These are phyloP conservation scores for Melanotaenia parkinsoni DNA, from an alignment of 2,797 vertebrate species.

Conservation along the genomic window DNA sequence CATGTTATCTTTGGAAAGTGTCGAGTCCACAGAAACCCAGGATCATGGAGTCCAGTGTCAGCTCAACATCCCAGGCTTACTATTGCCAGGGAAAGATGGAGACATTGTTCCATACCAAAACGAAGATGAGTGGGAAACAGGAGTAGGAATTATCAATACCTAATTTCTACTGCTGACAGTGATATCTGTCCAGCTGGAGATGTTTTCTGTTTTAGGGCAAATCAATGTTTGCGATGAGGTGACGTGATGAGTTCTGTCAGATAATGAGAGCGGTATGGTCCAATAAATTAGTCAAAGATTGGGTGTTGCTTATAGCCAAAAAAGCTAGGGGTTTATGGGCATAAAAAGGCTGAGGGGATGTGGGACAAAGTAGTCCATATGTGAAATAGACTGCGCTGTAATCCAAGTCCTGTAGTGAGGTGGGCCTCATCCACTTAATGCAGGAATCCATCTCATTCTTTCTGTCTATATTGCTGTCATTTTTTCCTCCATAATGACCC, in stretches of 20 bases:
- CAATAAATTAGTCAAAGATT: conserved; percentile 27
- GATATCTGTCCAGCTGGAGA: conserved; percentile 11
- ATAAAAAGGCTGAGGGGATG: conserved; percentile 58
- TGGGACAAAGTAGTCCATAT: conserved; percentile 75
- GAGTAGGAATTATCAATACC: neutral
- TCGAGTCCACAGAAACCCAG: conserved; percentile 87
- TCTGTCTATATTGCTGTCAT: conserved; percentile 76
- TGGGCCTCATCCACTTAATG: conserved; percentile 82
- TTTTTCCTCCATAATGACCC: conserved; percentile 75
- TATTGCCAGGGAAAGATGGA: conserved; percentile 64
- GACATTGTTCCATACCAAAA: conserved; percentile 49
- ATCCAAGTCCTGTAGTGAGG: conserved; percentile 72
- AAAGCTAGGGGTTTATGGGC: conserved; percentile 48
- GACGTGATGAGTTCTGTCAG: conserved; percentile 30
- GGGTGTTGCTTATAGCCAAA: conserved; percentile 37
- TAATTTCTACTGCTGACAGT: neutral
- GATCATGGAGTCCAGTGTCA: conserved; percentile 83
- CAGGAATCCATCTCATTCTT: conserved; percentile 81
- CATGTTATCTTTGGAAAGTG: conserved; percentile 91
- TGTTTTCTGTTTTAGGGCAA: conserved; percentile 7
- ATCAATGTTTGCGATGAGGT: conserved; percentile 10
- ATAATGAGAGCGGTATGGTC: conserved; percentile 21
- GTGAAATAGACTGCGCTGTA: conserved; percentile 71
- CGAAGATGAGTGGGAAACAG: conserved; percentile 34
- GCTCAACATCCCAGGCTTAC: conserved; percentile 65